Evolutionary conservation across 2,888 invertebrate genomes (phyloP).

Genomic region (Sarcophaga carnaria): DNA sequence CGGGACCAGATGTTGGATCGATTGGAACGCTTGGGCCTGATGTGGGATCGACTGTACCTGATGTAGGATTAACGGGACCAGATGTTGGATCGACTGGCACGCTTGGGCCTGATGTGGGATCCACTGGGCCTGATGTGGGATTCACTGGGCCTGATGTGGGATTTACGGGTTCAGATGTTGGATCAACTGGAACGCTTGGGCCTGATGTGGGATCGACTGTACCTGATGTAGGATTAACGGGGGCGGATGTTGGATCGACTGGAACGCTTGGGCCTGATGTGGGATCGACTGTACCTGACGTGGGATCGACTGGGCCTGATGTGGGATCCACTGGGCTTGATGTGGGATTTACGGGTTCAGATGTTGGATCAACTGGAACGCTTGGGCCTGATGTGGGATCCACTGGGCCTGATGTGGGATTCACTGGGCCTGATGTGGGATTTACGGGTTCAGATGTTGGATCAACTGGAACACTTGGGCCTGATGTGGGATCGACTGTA

Average conservation of each 20-base stretch:
- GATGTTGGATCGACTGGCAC: constrained; percentile 47
- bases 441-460: constrained; percentile 22
- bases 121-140: constrained; percentile 47
- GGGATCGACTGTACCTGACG: constrained; percentile 12
- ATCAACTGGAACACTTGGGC: constrained; percentile 51
- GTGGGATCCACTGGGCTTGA: background rate
- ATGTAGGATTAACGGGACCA: constrained; percentile 33
- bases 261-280: constrained; percentile 37
- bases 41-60: constrained; percentile 33
- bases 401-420: constrained; percentile 17
- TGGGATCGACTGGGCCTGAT: constrained; percentile 9
- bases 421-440: constrained; percentile 28
- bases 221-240: constrained; percentile 46
- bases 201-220: constrained; percentile 52
- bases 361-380: constrained; percentile 50
- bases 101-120: constrained; percentile 28
- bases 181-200: constrained; percentile 5
- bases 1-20: constrained; percentile 52
- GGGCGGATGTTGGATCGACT: constrained; percentile 20
- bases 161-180: constrained; percentile 46
- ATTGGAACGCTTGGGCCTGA: constrained; percentile 18
- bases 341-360: constrained; percentile 37
- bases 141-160: constrained; percentile 37
- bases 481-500: constrained; percentile 43
- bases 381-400: background rate